Evolutionary conservation across 2,113 vertebrate species (phyloP).

Genomic region (Hystrix cristata): DNA sequence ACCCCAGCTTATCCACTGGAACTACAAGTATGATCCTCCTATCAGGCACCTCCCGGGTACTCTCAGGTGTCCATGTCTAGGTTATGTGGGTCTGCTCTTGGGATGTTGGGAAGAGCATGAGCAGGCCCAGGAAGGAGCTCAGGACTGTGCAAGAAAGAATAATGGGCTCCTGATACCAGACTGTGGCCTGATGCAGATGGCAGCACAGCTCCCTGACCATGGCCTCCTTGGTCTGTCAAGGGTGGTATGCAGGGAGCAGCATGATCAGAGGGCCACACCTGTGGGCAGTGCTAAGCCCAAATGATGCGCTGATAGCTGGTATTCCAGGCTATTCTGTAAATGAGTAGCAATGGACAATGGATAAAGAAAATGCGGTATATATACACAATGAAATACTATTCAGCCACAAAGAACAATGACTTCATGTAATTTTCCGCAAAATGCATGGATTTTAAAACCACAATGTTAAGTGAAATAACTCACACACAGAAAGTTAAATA

Average conservation of each 20-base stretch:
- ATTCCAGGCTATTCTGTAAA: not conserved
- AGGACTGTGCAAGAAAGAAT: not conserved
- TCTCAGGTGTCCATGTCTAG: not conserved
- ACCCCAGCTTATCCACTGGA: not conserved
- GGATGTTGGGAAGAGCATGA: too few relatives aligned
- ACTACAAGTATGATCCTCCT: not conserved
- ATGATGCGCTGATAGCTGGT: not conserved
- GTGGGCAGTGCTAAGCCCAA: not conserved
- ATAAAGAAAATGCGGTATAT: not conserved
- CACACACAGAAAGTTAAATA: not conserved
- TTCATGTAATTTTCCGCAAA: not conserved
- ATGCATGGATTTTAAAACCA: not conserved
- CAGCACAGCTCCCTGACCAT: not conserved
- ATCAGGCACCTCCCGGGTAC: not conserved
- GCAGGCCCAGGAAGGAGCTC: not conserved
- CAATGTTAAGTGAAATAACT: not conserved
- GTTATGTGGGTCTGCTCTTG: not conserved
- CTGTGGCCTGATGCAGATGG: not conserved
- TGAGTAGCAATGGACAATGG: not conserved
- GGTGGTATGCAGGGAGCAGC: rapidly evolving
- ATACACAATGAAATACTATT: not conserved
- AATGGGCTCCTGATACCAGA: not conserved
- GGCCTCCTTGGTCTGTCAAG: not conserved
- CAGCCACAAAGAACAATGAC: not conserved
- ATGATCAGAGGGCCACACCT: not conserved